Evolutionary conservation across 1,140 invertebrate species (phyloP).

Genomic region (Muscidifurax raptorellus): DNA sequence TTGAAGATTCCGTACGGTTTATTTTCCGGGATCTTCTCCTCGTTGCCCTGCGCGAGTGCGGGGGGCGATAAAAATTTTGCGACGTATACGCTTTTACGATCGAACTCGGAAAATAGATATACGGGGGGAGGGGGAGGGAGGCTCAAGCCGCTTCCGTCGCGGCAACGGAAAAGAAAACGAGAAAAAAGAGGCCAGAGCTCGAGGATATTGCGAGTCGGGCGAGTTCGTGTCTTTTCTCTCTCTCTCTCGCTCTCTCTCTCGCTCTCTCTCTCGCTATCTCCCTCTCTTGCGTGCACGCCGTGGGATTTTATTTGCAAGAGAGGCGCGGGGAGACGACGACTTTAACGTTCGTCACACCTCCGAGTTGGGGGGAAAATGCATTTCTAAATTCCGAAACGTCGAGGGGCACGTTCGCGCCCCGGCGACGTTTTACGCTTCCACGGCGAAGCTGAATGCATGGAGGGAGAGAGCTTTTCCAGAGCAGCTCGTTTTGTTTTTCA

Average conservation of each 20-base stretch:
- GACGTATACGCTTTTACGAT: slow-evolving; percentile 24
- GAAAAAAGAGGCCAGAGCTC: not conserved
- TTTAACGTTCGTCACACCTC: slow-evolving; percentile 15
- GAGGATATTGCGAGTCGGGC: not conserved
- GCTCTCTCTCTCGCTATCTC: no score
- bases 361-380: slow-evolving; percentile 5
- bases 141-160: not conserved
- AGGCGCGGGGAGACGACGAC: not conserved
- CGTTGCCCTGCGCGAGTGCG: not conserved
- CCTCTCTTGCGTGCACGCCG: no score
- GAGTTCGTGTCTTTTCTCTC: not conserved
- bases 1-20: not conserved
- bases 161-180: not conserved
- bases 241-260: no score
- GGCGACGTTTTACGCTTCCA: not conserved
- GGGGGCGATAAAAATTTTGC: slow-evolving; percentile 12
- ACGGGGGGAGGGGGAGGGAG: not conserved
- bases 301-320: not conserved
- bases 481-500: slow-evolving; percentile 6
- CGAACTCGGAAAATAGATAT: slow-evolving; percentile 12
- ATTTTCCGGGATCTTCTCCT: not conserved
- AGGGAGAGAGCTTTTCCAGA: not conserved
- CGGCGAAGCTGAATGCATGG: not conserved
- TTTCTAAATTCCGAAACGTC: slow-evolving; percentile 34
- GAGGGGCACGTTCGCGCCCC: not conserved